These are phyloP conservation scores for Euura lappo DNA, from an alignment of 1,140 invertebrate species.

Conservation along the genomic window DNA sequence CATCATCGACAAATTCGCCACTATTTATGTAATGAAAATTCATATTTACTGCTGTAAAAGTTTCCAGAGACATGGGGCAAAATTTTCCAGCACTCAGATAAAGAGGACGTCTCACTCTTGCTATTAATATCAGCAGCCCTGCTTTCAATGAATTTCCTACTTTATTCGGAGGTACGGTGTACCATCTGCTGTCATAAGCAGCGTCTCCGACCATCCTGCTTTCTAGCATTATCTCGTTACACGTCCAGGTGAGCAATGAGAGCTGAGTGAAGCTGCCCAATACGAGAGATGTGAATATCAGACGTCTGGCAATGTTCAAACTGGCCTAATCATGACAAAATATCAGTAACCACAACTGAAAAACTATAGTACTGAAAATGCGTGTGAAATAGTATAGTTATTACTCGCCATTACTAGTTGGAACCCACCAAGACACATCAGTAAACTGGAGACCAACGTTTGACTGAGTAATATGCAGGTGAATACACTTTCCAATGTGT, in stretches of 20 bases:
- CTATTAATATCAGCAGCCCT: conserved; percentile 21
- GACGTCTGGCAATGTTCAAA: conserved; percentile 18
- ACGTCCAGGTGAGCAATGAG: conserved; percentile 31
- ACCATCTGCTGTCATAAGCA: conserved; percentile 28
- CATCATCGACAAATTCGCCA: too few species aligned
- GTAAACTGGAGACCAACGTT: conserved; percentile 28
- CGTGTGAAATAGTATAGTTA: not conserved
- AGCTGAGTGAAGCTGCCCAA: conserved; percentile 21
- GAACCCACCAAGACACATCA: conserved; percentile 26
- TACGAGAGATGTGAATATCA: conserved; percentile 20
- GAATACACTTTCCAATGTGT: conserved; percentile 27
- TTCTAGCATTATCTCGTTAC: conserved; percentile 28
- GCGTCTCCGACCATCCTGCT: conserved; percentile 24
- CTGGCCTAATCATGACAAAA: conserved; percentile 8
- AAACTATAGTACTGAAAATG: conserved; percentile 2
- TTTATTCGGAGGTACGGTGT: conserved; percentile 19
- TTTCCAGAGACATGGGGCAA: conserved; percentile 28
- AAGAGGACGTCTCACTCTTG: conserved; percentile 26
- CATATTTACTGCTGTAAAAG: conserved; percentile 25
- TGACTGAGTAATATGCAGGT: conserved; percentile 29
- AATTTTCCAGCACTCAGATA: conserved; percentile 30
- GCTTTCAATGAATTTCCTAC: conserved; percentile 21
- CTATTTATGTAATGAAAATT: too few species aligned
- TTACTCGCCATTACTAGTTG: conserved; percentile 22
- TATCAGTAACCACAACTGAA: not conserved